phyloP scores from a whole-genome alignment of 2,888 invertebrate species.

The Parochlus steinenii region DNA sequence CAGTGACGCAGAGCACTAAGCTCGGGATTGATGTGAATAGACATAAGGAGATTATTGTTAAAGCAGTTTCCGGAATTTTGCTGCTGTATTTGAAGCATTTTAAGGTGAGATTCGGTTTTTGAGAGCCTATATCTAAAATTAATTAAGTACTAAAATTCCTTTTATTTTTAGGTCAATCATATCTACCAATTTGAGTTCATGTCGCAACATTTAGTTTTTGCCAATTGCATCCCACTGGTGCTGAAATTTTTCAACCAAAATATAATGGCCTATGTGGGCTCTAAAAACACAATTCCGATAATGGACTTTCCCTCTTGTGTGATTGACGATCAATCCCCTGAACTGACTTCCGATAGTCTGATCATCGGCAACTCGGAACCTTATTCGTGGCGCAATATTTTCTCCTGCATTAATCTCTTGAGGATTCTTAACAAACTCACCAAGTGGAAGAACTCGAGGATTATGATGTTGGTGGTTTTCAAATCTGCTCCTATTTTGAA shows the following conservation, averaged over 20 bases:
- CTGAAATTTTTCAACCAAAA: slow-evolving; percentile 98
- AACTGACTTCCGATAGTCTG: slow-evolving; percentile 79
- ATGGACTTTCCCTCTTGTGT: slow-evolving; percentile 93
- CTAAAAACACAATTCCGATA: slow-evolving; percentile 84
- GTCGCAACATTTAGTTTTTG: slow-evolving; percentile 96
- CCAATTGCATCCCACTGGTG: slow-evolving; percentile 95
- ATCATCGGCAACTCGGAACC: slow-evolving; percentile 69
- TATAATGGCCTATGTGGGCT: slow-evolving; percentile 83
- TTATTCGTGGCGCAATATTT: slow-evolving; percentile 96
- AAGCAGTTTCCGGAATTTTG: slow-evolving; percentile 81
- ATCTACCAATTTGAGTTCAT: slow-evolving; percentile 98
- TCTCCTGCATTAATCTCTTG: slow-evolving; percentile 91
- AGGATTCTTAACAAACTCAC: slow-evolving; percentile 95
- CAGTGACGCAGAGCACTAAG: slow-evolving; percentile 85
- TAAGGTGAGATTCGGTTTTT: no score
- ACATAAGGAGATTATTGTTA: slow-evolving; percentile 97
- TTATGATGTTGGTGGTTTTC: slow-evolving; percentile 98
- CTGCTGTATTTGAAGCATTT: slow-evolving; percentile 90
- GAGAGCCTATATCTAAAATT: no score
- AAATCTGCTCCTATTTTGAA: slow-evolving; percentile 98
- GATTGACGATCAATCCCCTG: slow-evolving; percentile 86
- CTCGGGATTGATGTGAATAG: slow-evolving; percentile 94
- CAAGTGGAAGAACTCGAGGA: slow-evolving; percentile 99
- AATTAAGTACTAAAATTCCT: slow-evolving; percentile 6
- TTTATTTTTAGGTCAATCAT: slow-evolving; percentile 48